phyloP scores from a whole-genome alignment of 2,797 vertebrate genomes.

The Antennarius maculatus region DNA sequence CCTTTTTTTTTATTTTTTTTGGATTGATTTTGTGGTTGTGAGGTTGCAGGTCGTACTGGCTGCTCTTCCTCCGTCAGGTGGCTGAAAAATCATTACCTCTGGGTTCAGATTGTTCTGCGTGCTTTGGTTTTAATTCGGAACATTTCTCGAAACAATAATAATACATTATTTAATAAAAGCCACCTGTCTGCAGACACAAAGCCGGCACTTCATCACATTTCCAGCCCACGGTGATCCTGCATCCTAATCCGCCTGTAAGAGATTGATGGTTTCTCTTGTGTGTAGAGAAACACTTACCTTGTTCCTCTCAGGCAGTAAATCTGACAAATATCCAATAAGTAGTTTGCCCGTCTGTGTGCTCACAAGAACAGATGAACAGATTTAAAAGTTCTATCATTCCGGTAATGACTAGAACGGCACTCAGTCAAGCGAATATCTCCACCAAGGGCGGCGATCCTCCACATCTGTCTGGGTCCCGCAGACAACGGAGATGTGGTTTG shows the following conservation, averaged over 20 bases:
- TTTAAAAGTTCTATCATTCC: conserved; percentile 13
- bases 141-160: background rate
- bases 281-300: conserved; percentile 5
- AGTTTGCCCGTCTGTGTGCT: background rate
- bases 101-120: background rate
- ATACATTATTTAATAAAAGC: conserved; percentile 2
- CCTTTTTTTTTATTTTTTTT: conserved; percentile 11
- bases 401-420: background rate
- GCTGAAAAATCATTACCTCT: conserved; percentile 10
- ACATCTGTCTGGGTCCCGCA: no score
- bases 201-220: background rate
- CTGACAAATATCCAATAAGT: conserved; percentile 20
- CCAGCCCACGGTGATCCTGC: background rate
- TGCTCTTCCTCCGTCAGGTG: conserved; percentile 13
- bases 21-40: no score
- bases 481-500: no score
- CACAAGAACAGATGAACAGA: background rate
- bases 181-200: background rate
- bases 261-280: conserved; percentile 16
- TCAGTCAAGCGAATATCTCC: no score
- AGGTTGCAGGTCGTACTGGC: conserved; percentile 32
- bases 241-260: no score
- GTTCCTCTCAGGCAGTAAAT: conserved; percentile 11
- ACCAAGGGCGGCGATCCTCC: no score
- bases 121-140: background rate